Evolutionary conservation across 2,888 invertebrate genomes (phyloP), one percentile per base, ranked within the genome.

Genomic region (Monopis laevigella): DNA sequence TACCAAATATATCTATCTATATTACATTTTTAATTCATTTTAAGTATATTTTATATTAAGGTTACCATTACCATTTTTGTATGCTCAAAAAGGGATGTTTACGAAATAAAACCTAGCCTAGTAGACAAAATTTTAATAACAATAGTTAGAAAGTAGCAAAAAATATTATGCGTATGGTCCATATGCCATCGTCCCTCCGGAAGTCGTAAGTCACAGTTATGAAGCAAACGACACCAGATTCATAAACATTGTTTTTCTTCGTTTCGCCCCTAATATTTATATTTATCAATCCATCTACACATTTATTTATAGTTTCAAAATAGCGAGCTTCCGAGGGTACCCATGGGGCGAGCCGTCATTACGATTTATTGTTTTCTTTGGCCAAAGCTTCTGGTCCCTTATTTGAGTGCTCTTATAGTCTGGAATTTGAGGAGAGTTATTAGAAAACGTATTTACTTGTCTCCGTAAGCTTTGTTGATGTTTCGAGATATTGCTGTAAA

Each of bases 281-380:
- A 78, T 80, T 80, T 78, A 80, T 80, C 78, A 80, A 78, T 78
- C 72, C 75, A 78, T 80, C 78, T 80, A 77, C 75, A 73, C 75
- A 77, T 78, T 78, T 78, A 77, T 21, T 8, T 80, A 75, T 78
- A 78, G 77, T 72, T n/a, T 61, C 60, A 68, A 70, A 78, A 77
- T 75, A 74, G 77, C 74, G 68, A 70, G 68, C 70, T 67, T 70
- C 69, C 62, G 65, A 74, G 77, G 77, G 77, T 69, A 69, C 72
- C 70, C 70, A 56, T 54, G 40, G 71, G 72, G 68, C 62, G 59
- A 58, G 59, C 69, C 64, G 65, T 75, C 75, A 70, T 73, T 72
- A 70, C 70, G 63, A 80, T 78, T 80, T 78, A 80, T 80, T 75
- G 77, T 78, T 73, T 70, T 72, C 71, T 70, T 69, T 71, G 70